Conservation (phyloP, 2,797 vertebrate species). For the Centroberyx gerrardi region DNA sequence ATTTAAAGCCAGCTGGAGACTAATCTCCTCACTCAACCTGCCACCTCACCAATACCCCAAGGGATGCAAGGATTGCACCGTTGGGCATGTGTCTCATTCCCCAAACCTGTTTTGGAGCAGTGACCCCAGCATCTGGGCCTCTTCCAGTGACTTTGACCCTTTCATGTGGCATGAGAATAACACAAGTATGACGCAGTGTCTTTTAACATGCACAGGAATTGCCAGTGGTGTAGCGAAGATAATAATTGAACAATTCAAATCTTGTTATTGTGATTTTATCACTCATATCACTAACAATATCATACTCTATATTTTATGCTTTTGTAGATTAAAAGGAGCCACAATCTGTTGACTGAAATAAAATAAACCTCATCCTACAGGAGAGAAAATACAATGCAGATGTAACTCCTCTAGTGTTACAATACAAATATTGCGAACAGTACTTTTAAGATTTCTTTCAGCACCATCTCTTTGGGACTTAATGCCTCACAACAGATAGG, state of each 20-base stretch:
- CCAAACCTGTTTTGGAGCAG: slow-evolving; percentile 17
- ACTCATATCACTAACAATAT: neutral
- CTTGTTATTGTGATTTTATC: neutral
- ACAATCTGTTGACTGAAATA: slow-evolving; percentile 10
- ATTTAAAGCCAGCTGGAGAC: slow-evolving; percentile 66
- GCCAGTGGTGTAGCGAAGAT: neutral
- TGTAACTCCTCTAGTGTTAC: slow-evolving; percentile 39
- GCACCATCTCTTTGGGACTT: slow-evolving; percentile 58
- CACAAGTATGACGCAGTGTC: neutral
- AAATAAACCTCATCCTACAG: neutral
- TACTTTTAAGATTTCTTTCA: slow-evolving; percentile 70
- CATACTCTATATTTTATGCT: neutral
- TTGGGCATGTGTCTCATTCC: slow-evolving; percentile 14
- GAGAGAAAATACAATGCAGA: slow-evolving; percentile 8
- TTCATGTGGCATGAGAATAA: neutral
- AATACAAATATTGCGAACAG: slow-evolving; percentile 65
- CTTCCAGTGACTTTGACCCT: slow-evolving; percentile 12
- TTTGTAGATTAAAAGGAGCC: slow-evolving; percentile 1
- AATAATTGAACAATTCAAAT: neutral
- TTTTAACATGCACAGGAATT: neutral
- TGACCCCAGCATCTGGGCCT: neutral
- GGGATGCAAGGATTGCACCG: slow-evolving; percentile 49
- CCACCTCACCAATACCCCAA: slow-evolving; percentile 59
- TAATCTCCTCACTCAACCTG: slow-evolving; percentile 50
- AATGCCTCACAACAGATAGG: slow-evolving; percentile 75